Percentiles rank a stretch among this genome's conserved stretches.
Conservation (phyloP, 2,888 invertebrate species). For the Harpalus rubripes region DNA sequence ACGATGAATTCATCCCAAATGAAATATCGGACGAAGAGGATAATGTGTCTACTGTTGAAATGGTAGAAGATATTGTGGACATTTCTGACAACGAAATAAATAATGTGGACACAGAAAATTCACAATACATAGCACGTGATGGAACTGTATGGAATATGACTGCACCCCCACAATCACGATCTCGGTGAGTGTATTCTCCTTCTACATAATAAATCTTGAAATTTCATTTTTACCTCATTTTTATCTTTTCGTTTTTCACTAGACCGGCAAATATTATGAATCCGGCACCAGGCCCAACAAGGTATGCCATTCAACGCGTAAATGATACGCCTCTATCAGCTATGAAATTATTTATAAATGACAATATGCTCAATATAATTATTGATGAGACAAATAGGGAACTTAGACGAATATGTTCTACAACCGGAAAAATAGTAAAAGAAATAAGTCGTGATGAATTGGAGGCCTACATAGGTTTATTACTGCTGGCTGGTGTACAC, state of each 20-base stretch:
- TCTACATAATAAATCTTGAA: too few relatives aligned
- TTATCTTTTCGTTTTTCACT: constrained; percentile 10
- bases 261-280: too few relatives aligned
- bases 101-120: constrained; percentile 21
- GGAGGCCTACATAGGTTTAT: neutral
- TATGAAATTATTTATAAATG: too few relatives aligned
- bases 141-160: constrained; percentile 2
- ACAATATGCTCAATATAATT: too few relatives aligned
- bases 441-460: neutral
- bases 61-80: too few relatives aligned
- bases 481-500: constrained; percentile 24
- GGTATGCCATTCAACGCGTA: neutral
- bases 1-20: constrained; percentile 4
- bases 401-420: neutral
- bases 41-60: constrained; percentile 5
- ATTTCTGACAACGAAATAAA: too few relatives aligned
- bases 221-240: neutral
- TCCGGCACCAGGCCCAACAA: too few relatives aligned
- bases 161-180: neutral
- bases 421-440: neutral
- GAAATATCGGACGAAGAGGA: constrained; percentile 20
- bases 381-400: too few relatives aligned
- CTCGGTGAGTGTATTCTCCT: too few relatives aligned
- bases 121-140: constrained; percentile 15
- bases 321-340: too few relatives aligned